Conservation (phyloP, 2,797 vertebrate genomes). For the Thripadectes ignobilis region DNA sequence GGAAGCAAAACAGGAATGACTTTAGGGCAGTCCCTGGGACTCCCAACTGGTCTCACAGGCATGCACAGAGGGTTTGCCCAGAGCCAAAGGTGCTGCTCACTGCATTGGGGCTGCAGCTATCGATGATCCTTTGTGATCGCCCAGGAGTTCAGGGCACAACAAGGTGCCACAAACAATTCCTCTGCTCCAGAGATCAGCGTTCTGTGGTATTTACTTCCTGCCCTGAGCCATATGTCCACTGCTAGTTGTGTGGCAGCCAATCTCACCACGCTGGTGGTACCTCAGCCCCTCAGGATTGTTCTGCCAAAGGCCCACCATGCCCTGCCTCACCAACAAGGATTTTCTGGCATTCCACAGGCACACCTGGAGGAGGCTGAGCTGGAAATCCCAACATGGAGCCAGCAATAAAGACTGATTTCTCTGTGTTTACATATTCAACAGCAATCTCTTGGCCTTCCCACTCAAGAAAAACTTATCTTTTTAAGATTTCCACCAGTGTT, state of each 20-base stretch:
- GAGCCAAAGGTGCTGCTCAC: background rate
- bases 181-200: background rate
- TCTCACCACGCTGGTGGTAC: background rate
- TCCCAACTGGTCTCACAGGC: background rate
- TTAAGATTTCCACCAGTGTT: background rate
- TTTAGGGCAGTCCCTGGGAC: background rate
- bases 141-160: slow-evolving; percentile 43
- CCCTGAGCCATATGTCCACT: background rate
- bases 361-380: background rate
- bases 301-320: background rate
- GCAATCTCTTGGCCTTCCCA: background rate
- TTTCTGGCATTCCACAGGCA: background rate
- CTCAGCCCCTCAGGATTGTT: background rate
- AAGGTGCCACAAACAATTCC: background rate
- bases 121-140: background rate
- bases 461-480: background rate
- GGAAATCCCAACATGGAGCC: background rate
- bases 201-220: background rate
- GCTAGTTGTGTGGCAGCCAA: background rate
- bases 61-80: background rate
- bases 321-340: background rate
- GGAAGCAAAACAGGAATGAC: background rate
- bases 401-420: background rate
- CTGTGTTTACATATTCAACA: background rate
- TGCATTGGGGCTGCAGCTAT: background rate